A percentile compares a stretch with the other conserved stretches of the same genome.
Evolutionary conservation across 2,797 vertebrate species (phyloP).

Genomic region (Cheirogaleus major): DNA sequence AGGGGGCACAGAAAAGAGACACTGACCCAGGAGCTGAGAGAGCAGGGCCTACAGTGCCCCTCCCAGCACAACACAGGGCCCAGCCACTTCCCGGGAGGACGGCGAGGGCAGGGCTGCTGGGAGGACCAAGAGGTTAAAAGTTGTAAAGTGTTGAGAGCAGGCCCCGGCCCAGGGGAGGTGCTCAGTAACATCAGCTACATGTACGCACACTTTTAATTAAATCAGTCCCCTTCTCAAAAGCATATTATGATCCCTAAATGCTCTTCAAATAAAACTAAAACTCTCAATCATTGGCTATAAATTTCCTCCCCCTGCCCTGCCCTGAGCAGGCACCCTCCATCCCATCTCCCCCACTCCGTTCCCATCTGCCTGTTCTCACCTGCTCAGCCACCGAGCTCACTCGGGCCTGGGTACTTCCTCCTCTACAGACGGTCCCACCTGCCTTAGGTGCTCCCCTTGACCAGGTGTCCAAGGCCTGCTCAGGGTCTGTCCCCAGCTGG

Average conservation of each 20-base stretch:
- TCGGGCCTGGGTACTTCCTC: neutral
- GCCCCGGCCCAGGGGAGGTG: neutral
- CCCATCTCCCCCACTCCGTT: too few relatives aligned
- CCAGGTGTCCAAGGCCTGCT: neutral
- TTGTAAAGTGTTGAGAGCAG: neutral
- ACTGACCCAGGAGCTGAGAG: neutral
- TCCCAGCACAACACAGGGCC: neutral
- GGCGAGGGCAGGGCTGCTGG: neutral
- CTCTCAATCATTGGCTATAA: neutral
- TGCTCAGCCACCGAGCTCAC: neutral
- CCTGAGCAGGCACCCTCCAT: neutral
- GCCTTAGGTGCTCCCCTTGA: neutral
- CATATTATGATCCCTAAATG: neutral
- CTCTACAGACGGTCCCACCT: neutral
- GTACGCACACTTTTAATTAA: neutral
- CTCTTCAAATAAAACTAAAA: neutral
- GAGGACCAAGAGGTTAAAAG: neutral
- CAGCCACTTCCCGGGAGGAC: neutral
- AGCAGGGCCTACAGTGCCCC: neutral
- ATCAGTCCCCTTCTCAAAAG: neutral
- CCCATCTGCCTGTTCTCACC: neutral
- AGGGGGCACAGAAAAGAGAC: neutral
- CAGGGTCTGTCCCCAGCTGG: neutral
- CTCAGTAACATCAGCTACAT: rapidly evolving
- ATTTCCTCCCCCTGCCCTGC: neutral